Conservation (phyloP, 2,113 vertebrate genomes). For the Chaetodon trifascialis region DNA sequence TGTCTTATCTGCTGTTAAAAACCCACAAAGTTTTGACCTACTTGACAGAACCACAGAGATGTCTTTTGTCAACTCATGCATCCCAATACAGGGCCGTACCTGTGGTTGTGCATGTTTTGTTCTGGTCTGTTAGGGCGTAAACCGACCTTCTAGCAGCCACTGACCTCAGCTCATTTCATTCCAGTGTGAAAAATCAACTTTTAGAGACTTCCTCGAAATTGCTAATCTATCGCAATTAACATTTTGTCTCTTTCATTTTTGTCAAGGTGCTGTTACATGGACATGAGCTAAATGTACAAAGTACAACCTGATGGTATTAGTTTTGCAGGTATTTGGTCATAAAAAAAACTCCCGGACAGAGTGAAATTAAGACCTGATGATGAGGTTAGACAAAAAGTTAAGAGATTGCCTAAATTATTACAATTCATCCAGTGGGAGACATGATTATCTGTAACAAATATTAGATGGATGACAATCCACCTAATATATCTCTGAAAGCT, state of each 20-base stretch:
- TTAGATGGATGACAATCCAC: too few relatives aligned
- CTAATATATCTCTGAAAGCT: too few relatives aligned
- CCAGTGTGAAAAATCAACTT: background rate
- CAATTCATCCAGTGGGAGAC: too few relatives aligned
- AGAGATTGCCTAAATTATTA: too few relatives aligned
- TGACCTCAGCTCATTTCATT: background rate
- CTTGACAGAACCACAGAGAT: conserved; percentile 46
- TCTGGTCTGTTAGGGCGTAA: background rate
- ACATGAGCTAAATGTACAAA: too few relatives aligned
- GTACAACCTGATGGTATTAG: too few relatives aligned
- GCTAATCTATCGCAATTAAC: background rate
- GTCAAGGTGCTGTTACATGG: background rate
- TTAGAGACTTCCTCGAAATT: background rate
- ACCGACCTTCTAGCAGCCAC: background rate
- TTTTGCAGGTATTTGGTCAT: too few relatives aligned
- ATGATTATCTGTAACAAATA: background rate
- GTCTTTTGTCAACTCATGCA: conserved; percentile 37
- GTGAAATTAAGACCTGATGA: too few relatives aligned
- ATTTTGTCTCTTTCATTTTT: background rate
- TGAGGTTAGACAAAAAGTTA: too few relatives aligned
- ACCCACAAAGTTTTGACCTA: conserved; percentile 59
- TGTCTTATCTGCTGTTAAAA: conserved; percentile 37
- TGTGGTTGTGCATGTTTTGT: conserved; percentile 16
- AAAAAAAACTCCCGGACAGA: too few relatives aligned
- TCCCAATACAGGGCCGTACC: background rate